These are phyloP conservation scores for Drosophila nr. medialis DNA, from an alignment of 2,888 invertebrate species.

Conservation along the genomic window DNA sequence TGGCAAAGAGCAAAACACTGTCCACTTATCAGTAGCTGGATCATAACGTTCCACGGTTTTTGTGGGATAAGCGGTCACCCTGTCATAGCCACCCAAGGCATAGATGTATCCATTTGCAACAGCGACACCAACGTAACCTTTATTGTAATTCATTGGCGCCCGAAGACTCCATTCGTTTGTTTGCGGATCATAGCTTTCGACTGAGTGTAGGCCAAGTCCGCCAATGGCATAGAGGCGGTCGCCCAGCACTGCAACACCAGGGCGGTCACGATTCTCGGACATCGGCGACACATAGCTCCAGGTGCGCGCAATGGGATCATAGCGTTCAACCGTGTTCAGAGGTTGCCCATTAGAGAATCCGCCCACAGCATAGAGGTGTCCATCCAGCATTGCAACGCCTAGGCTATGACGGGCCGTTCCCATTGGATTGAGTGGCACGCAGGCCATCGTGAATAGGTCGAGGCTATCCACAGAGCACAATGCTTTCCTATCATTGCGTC, in stretches of 20 bases:
- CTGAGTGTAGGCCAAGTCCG: slow-evolving; percentile 96
- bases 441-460: slow-evolving; percentile 91
- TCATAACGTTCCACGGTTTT: slow-evolving; percentile 95
- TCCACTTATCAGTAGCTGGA: slow-evolving; percentile 93
- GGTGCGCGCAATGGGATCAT: slow-evolving; percentile 94
- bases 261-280: slow-evolving; percentile 92
- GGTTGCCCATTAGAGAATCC: slow-evolving; percentile 95
- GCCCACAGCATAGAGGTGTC: slow-evolving; percentile 96
- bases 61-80: slow-evolving; percentile 93
- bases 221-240: slow-evolving; percentile 95
- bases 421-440: slow-evolving; percentile 92
- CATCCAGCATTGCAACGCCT: slow-evolving; percentile 91
- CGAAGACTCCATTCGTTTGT: slow-evolving; percentile 92
- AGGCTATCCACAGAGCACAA: slow-evolving; percentile 95
- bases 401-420: slow-evolving; percentile 93
- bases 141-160: slow-evolving; percentile 91
- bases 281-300: slow-evolving; percentile 97
- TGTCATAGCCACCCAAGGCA: slow-evolving; percentile 86
- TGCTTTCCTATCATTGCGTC: slow-evolving; percentile 88
- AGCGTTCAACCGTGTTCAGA: slow-evolving; percentile 95
- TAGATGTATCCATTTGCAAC: slow-evolving; percentile 95
- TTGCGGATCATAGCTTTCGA: slow-evolving; percentile 93
- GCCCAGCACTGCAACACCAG: slow-evolving; percentile 94
- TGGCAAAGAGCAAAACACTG: slow-evolving; percentile 91
- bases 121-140: slow-evolving; percentile 95